Evolutionary conservation across 2,888 invertebrate genomes (phyloP).

Genomic region (Nymphalis polychloros): DNA sequence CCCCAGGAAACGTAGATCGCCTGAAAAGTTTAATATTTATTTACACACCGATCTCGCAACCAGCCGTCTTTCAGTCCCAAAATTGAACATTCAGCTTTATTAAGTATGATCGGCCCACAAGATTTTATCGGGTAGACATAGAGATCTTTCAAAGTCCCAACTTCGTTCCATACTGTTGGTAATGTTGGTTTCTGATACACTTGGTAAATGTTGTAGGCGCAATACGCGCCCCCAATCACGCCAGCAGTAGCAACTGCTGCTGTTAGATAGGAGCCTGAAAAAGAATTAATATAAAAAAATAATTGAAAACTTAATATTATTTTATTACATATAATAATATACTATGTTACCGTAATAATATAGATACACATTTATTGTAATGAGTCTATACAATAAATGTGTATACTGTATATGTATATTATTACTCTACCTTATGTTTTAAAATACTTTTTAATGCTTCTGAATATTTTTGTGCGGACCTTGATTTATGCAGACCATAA

Average conservation of each 20-base stretch:
- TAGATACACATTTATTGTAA: too few species aligned
- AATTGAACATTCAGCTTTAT: conserved; percentile 76
- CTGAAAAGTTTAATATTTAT: background rate
- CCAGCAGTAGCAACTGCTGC: conserved; percentile 57
- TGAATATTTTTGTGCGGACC: too few species aligned
- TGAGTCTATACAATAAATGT: too few species aligned
- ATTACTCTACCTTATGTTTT: too few species aligned
- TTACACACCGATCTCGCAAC: conserved; percentile 76
- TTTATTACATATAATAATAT: background rate
- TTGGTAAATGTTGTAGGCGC: conserved; percentile 55
- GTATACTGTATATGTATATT: too few species aligned
- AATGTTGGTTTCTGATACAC: conserved; percentile 48
- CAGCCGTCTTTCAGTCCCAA: conserved; percentile 79
- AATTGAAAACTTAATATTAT: background rate
- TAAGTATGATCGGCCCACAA: conserved; percentile 73
- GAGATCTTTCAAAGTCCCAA: conserved; percentile 80
- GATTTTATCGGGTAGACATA: conserved; percentile 83
- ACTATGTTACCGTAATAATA: too few species aligned
- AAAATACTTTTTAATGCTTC: too few species aligned
- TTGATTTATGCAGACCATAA: too few species aligned
- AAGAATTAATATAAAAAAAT: too few species aligned
- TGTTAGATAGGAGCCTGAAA: conserved; percentile 52
- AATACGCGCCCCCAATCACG: conserved; percentile 60
- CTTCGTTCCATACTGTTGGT: conserved; percentile 80
- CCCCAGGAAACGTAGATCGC: too few species aligned